Base-by-base conservation (phyloP, 2,888 invertebrate genomes). In the Bimastos eiseni region DNA sequence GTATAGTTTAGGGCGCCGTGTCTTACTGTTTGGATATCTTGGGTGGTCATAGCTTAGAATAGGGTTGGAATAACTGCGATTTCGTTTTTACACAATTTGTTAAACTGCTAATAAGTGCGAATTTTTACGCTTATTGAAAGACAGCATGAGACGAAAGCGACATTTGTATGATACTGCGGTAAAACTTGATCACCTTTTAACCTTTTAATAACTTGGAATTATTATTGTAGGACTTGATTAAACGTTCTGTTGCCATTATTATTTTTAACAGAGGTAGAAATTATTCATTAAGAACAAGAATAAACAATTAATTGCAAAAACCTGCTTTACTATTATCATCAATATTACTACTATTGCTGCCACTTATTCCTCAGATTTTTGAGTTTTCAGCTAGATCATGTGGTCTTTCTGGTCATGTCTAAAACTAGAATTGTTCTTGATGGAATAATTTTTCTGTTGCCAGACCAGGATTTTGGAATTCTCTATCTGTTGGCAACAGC, bases 131-230 rank as follows among this genome's bases (percentile, higher is more conserved):
- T 36, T 36, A 86, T 86, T 37, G 17, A 30, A 86, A 86, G 34
- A 86, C 86, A 86, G 34, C 17, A 86, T 86, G 86, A 34, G 86
- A 36, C 34, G 86, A 86, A 34, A 37, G 37, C 86, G 86, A 86
- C 86, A 86, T 34, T 36, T 86, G 34, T 36, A 86, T 86, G 86
- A 86, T 36, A 19, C 86, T 34, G 37, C 86, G 86, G 86, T 86
- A 86, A 86, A 36, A 86, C 86, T 84, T 84, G 21, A 36, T 34
- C 17, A 86, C 36, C 3, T 37, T 86, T 36, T 1, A 36, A 70
- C 70, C n/a, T n/a, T 70, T 30, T n/a, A 11, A 70, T 30, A 70
- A 70, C n/a, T 70, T 70, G 70, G n/a, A n/a, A 70, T 70, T 70
- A n/a, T 70, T n/a, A n/a, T 70, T 70, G 70, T 70, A n/a, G n/a